These are phyloP conservation scores for Sula dactylatra DNA, from an alignment of 2,113 vertebrate species.

Conservation along the genomic window DNA sequence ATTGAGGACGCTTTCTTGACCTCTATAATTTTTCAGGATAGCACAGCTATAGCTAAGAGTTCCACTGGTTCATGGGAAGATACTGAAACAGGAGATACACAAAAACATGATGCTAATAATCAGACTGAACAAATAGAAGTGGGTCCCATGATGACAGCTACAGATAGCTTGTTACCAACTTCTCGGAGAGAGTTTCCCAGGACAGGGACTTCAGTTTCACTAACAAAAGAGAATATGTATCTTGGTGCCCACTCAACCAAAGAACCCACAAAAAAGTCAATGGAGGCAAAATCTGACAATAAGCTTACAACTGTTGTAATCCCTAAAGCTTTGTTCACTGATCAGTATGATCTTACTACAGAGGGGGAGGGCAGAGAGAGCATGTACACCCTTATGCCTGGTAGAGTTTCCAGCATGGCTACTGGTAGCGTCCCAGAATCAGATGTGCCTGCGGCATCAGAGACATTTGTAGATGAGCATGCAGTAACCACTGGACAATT, in stretches of 20 bases:
- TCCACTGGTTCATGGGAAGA: slow-evolving; percentile 45
- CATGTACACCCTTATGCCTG: background rate
- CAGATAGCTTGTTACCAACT: slow-evolving; percentile 38
- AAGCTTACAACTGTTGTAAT: slow-evolving; percentile 54
- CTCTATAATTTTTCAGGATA: slow-evolving; percentile 61
- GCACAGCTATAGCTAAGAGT: slow-evolving; percentile 43
- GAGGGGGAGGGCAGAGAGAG: slow-evolving; percentile 42
- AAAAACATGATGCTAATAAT: slow-evolving; percentile 53
- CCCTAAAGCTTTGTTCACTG: slow-evolving; percentile 43
- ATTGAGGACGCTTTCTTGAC: slow-evolving; percentile 61
- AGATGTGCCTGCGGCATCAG: slow-evolving; percentile 58
- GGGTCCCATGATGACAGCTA: slow-evolving; percentile 67
- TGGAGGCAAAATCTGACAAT: slow-evolving; percentile 69
- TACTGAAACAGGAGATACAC: background rate
- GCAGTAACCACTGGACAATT: background rate
- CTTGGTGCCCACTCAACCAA: slow-evolving; percentile 28
- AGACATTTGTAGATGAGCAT: slow-evolving; percentile 18
- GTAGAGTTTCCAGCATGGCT: background rate
- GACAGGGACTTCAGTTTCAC: slow-evolving; percentile 45
- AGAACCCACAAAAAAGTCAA: slow-evolving; percentile 48
- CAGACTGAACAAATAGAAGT: slow-evolving; percentile 78
- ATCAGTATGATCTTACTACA: background rate
- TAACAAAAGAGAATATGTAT: slow-evolving; percentile 9
- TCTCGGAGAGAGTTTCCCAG: slow-evolving; percentile 30
- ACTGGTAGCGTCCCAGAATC: slow-evolving; percentile 22